Evolutionary conservation across 2,888 invertebrate genomes (phyloP), one percentile per base, ranked within the genome.

Genomic region (Polydrusus cervinus): DNA sequence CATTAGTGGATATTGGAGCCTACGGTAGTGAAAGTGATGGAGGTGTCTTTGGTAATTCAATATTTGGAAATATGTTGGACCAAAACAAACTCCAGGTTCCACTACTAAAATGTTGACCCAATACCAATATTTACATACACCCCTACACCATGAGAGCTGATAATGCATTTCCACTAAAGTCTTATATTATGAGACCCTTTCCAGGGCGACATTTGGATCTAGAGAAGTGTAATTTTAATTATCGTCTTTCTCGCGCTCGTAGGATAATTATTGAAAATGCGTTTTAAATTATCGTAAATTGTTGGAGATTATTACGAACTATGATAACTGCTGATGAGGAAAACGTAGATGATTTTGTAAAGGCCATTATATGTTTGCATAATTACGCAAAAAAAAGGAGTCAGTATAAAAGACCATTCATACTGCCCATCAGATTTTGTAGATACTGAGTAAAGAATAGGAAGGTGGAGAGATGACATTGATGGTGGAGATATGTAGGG

Each of bases 191-290:
- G n/a, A n/a, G n/a, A n/a, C n/a, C n/a, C n/a, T n/a, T n/a, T 77
- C 20, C 76, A n/a, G 78, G 78, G 38, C 57, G 70, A 67, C 45
- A 65, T 51, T 47, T 79, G 13, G 40, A 40, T 40, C 40, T 10
- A 9, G 13, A 40, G 1, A 40, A 40, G 13, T 10, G 40, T 40
- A 74, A 77, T 34, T 81, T 80, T 38, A 81, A 81, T 70, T 78
- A 76, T 47, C 57, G 78, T 14, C 49, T 81, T 30, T 79, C 75
- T 10, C 53, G 80, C 45, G 78, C 79, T 13, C 55, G 79, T 10
- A 51, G 74, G 18, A 11, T 30, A 11, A n/a, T n/a, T n/a, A 79
- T 78, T 30, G 78, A 80, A 70, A 81, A 80, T 73, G 45, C 78
- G 13, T 80, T 81, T 77, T 80, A 79, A 40, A 40, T 40, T 40